Conservation (phyloP, 1,140 invertebrate genomes). For the Theocolax elegans region DNA sequence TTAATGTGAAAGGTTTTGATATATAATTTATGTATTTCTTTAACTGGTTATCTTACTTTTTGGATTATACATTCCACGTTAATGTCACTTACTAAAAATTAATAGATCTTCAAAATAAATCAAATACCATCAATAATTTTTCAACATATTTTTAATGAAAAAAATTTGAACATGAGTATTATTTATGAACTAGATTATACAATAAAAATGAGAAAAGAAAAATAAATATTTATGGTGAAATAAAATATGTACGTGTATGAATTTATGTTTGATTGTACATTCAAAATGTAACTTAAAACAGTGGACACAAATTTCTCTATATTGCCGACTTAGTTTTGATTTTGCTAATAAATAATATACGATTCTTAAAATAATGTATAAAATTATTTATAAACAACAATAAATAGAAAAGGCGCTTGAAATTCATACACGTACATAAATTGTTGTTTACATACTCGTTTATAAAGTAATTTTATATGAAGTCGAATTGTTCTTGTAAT, state of each 20-base stretch:
- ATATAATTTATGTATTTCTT: not conserved
- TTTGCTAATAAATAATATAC: too few species aligned
- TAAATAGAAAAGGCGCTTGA: not conserved
- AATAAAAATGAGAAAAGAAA: not conserved
- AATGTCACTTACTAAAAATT: too few species aligned
- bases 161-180: not conserved
- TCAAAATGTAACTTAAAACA: not conserved
- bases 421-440: not conserved
- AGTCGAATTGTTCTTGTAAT: constrained; percentile 12
- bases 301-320: too few species aligned
- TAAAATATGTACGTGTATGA: not conserved
- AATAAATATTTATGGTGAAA: constrained; percentile 1
- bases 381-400: not conserved
- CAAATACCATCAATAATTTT: not conserved
- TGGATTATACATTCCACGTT: not conserved
- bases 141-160: not conserved
- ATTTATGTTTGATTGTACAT: not conserved
- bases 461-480: not conserved
- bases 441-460: not conserved
- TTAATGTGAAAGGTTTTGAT: too few species aligned
- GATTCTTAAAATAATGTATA: too few species aligned
- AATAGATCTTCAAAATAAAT: too few species aligned
- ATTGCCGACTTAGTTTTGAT: too few species aligned
- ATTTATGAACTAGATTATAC: constrained; percentile 7
- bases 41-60: constrained; percentile 1